Evolutionary conservation across 2,797 vertebrate genomes (phyloP).

Genomic region (Syndactyla subalaris): DNA sequence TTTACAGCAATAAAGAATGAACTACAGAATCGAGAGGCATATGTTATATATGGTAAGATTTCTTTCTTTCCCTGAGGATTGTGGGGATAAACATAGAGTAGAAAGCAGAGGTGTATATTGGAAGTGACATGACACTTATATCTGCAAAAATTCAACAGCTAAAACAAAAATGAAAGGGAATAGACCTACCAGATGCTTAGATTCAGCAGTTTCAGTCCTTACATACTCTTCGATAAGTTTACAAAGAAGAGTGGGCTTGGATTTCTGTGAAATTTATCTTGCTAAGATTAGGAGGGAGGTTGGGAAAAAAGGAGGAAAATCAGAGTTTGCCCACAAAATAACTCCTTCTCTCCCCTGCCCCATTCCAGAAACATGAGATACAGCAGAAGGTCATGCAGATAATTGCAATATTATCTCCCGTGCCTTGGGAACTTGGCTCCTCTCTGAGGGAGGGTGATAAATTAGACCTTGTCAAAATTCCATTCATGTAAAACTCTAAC

Average conservation of each 20-base stretch:
- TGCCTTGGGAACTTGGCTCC: background rate
- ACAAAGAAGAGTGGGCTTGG: background rate
- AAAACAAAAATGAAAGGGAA: slow-evolving; percentile 25
- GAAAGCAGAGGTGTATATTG: background rate
- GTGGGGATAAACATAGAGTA: background rate
- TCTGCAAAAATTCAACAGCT: background rate
- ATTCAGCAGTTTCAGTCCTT: background rate
- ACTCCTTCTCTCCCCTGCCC: background rate
- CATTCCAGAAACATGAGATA: slow-evolving; percentile 8
- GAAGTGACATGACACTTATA: background rate
- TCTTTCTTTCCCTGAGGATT: background rate
- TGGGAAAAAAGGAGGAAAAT: background rate
- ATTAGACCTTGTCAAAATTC: slow-evolving; percentile 22
- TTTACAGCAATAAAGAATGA: background rate
- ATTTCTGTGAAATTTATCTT: slow-evolving; percentile 3
- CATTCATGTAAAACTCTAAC: background rate
- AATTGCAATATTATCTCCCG: slow-evolving; percentile 13
- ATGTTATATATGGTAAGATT: background rate
- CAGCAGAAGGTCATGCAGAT: slow-evolving; percentile 40
- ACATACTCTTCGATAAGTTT: background rate
- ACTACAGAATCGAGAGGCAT: background rate
- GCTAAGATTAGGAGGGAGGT: background rate
- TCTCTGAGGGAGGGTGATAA: background rate
- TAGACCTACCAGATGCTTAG: background rate
- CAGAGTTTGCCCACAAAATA: background rate